A percentile compares a stretch with the other conserved stretches of the same genome.
phyloP scores from a whole-genome alignment of 2,888 invertebrate species.

The Mylabris sibirica region DNA sequence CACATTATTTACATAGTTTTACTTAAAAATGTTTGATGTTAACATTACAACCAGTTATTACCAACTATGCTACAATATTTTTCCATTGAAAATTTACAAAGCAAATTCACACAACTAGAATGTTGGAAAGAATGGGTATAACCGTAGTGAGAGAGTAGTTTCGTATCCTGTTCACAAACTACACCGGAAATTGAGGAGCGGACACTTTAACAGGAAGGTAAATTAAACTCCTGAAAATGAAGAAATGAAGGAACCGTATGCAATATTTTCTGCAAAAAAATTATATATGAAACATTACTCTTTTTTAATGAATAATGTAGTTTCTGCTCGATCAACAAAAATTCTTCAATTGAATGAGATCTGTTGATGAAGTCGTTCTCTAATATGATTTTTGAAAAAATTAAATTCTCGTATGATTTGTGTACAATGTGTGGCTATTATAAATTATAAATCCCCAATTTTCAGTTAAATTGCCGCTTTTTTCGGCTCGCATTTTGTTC shows the following conservation, averaged over 20 bases:
- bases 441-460: slow-evolving; percentile 13
- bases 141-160: not conserved
- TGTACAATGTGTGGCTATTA: slow-evolving; percentile 9
- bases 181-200: not conserved
- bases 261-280: not conserved
- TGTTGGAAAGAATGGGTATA: not conserved
- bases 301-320: not conserved
- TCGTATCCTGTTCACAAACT: not conserved
- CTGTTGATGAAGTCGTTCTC: too few species aligned
- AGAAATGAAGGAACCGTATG: not conserved
- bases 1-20: not conserved
- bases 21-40: not conserved
- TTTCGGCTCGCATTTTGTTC: not conserved
- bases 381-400: not conserved
- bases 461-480: not conserved
- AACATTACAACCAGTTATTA: too few species aligned
- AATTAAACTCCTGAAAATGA: not conserved
- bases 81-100: not conserved
- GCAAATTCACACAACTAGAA: not conserved
- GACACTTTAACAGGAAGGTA: not conserved
- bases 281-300: too few species aligned
- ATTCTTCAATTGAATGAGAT: too few species aligned
- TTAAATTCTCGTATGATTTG: slow-evolving; percentile 20
- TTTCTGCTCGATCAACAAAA: too few species aligned
- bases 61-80: not conserved